phyloP scores from a whole-genome alignment of 2,797 vertebrate genomes.

The Chrosomus eos region DNA sequence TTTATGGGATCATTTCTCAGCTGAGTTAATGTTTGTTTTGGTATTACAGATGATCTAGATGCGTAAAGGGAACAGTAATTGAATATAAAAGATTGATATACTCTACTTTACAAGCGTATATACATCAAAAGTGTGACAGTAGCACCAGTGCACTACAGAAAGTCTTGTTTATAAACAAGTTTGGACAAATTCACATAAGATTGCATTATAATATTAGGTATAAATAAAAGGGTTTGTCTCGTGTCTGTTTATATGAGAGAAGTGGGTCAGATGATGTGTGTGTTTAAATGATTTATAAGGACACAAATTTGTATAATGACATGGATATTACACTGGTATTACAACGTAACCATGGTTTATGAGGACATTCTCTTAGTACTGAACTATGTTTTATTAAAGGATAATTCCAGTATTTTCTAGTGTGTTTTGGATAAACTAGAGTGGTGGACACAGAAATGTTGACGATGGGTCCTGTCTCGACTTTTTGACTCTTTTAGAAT shows the following conservation, averaged over 20 bases:
- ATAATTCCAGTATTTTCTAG: too few species aligned
- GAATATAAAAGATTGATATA: background rate
- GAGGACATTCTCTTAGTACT: too few species aligned
- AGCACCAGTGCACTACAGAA: background rate
- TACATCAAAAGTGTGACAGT: background rate
- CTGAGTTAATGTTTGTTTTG: conserved; percentile 4
- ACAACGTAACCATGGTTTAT: too few species aligned
- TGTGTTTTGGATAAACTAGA: too few species aligned
- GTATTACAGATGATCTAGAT: background rate
- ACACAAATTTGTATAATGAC: too few species aligned
- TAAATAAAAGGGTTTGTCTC: background rate
- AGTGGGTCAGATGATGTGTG: background rate
- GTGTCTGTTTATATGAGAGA: background rate
- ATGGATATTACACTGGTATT: too few species aligned
- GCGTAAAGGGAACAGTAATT: background rate
- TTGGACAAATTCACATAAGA: background rate
- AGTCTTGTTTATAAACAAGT: background rate
- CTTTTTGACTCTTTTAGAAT: too few species aligned
- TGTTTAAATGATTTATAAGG: too few species aligned
- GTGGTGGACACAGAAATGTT: too few species aligned
- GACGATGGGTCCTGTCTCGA: too few species aligned
- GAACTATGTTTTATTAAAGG: too few species aligned
- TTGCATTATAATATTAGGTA: background rate
- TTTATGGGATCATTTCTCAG: conserved; percentile 1
- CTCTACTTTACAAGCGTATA: background rate